Base-by-base conservation (phyloP, 2,888 invertebrate species). In the Proisotoma minuta region DNA sequence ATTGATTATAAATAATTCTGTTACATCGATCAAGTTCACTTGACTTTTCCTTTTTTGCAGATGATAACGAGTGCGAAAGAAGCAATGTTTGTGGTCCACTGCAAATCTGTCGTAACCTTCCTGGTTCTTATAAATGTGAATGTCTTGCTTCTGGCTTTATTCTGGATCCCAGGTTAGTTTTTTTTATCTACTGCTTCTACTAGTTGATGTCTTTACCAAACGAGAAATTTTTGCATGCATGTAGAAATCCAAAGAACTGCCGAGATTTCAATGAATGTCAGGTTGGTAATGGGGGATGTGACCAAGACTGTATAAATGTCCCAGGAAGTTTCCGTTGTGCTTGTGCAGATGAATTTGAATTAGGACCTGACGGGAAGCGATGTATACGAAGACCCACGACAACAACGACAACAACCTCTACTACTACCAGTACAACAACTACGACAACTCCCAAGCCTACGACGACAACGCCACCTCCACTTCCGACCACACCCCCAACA, bases 101-200 rank as follows among this genome's bases (percentile, higher is more conserved):
- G 0, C 81, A 83, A 72, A 76, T 76, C 50, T 84, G 84, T 73
- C 74, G 79, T 57, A 84, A 84, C 75, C 77, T 77, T 5, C 75
- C 80, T 0, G 85, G 85, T 1, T 79, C 81, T 26, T 84, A 81
- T 71, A 78, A 78, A 53, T 85, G 85, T 73, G 76, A 77, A 10
- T 85, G 85, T 72, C 81, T 10, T 10, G 34, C 81, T 0, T 56
- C 75, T n/a, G 82, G 81, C 0, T 83, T 79, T 52, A 47, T 58
- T 3, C 71, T 69, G 51, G 71, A 74, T 59, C 68, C 69, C 53
- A 65, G 71, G 66, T 72, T 50, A 49, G 39, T 54, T 34, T 39
- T 27, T 39, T 39, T 54, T 15, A 8, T n/a, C 50, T 8, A 18
- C 15, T 24, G n/a, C n/a, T 18, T 47, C 47, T 47, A 5, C 5